phyloP scores from a whole-genome alignment of 2,113 vertebrate genomes.

The Trichomycterus rosablanca region DNA sequence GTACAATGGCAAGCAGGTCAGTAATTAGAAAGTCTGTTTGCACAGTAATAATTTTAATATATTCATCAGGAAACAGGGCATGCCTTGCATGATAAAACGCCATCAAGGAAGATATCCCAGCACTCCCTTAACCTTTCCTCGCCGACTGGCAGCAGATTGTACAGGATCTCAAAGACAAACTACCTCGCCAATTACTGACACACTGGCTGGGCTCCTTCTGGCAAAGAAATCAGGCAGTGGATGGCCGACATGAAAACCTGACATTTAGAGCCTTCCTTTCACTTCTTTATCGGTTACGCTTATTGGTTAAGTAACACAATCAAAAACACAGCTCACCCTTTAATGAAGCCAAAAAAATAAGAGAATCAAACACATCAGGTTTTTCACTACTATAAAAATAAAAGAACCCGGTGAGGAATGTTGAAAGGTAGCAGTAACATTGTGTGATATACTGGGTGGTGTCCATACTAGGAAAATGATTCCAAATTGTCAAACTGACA shows the following conservation, averaged over 20 bases:
- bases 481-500: constrained; percentile 74
- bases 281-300: constrained; percentile 26
- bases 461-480: constrained; percentile 73
- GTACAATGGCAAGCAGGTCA: constrained; percentile 82
- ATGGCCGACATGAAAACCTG: constrained; percentile 40
- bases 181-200: constrained; percentile 47
- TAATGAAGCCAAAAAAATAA: constrained; percentile 27
- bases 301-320: constrained; percentile 47
- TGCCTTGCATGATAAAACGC: constrained; percentile 79
- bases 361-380: constrained; percentile 38
- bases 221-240: constrained; percentile 32
- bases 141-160: constrained; percentile 64
- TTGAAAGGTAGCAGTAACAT: constrained; percentile 57
- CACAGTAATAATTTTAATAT: constrained; percentile 85
- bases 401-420: constrained; percentile 41
- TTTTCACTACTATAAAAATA: constrained; percentile 24
- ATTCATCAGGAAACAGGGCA: constrained; percentile 81
- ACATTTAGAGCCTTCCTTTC: constrained; percentile 38
- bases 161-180: constrained; percentile 58
- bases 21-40: constrained; percentile 85
- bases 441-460: constrained; percentile 69
- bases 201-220: constrained; percentile 39
- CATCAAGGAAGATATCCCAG: constrained; percentile 73
- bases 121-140: constrained; percentile 69
- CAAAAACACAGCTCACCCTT: constrained; percentile 25